Percentiles rank a stretch among this genome's conserved stretches.
phyloP scores from a whole-genome alignment of 92 coral and sea anemone species.

The Nematostella vectensis region DNA sequence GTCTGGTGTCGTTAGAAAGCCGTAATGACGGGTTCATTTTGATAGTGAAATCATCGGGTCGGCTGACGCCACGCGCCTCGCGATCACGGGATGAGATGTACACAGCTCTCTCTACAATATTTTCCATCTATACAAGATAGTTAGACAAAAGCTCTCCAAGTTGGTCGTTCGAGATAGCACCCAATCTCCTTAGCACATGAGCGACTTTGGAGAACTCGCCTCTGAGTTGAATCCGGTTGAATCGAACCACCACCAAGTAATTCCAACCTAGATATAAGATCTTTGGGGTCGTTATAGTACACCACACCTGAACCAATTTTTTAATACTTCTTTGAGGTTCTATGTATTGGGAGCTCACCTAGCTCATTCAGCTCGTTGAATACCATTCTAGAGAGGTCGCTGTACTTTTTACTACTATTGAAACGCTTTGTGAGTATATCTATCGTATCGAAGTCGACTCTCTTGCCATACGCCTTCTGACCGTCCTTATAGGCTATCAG shows the following conservation, averaged over 20 bases:
- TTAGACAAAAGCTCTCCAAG: constrained; percentile 5
- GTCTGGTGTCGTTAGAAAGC: not conserved
- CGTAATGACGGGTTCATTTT: constrained; percentile 10
- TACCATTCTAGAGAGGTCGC: constrained; percentile 2
- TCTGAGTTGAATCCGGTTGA: not conserved
- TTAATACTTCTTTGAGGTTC: constrained; percentile 12
- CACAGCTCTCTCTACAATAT: constrained; percentile 14
- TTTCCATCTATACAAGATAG: constrained; percentile 6
- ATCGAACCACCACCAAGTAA: constrained; percentile 6
- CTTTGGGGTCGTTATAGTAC: constrained; percentile 16
- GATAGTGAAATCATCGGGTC: constrained; percentile 12
- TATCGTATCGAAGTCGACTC: constrained; percentile 1
- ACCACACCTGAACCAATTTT: constrained; percentile 18
- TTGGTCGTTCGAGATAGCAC: not conserved
- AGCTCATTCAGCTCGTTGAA: constrained; percentile 8
- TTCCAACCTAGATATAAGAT: constrained; percentile 3
- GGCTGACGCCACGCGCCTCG: constrained; percentile 1
- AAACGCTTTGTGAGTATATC: not conserved
- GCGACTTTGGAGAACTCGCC: constrained; percentile 6
- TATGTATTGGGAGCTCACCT: constrained; percentile 22
- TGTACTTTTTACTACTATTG: constrained; percentile 3
- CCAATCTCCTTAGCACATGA: constrained; percentile 4
- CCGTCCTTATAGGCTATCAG: constrained; percentile 2
- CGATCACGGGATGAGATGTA: constrained; percentile 13
- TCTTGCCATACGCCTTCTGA: constrained; percentile 10